These are phyloP conservation scores for Agrenia bidenticulata DNA, from an alignment of 2,888 invertebrate genomes.

Conservation along the genomic window DNA sequence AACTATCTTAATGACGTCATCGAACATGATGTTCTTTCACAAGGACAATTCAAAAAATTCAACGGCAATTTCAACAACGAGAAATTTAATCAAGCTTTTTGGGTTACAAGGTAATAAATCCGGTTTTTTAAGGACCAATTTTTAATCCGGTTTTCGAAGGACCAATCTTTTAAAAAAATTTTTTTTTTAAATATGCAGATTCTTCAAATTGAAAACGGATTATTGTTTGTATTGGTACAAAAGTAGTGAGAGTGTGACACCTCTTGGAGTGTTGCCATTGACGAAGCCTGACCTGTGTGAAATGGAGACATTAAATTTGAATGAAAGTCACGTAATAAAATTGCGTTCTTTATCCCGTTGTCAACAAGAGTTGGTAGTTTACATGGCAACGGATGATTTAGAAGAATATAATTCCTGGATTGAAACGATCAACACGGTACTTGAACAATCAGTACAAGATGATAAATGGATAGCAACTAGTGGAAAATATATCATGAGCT, in stretches of 20 bases:
- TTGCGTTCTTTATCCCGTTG: too few species aligned
- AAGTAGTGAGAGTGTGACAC: too few species aligned
- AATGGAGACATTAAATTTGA: neutral
- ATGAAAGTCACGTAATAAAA: neutral
- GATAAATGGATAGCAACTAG: conserved; percentile 71
- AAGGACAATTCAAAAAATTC: conserved; percentile 20
- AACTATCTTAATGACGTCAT: too few species aligned
- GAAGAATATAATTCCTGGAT: conserved; percentile 25
- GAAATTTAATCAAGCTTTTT: neutral
- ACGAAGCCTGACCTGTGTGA: neutral
- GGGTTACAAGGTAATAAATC: conserved; percentile 22
- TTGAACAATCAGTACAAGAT: conserved; percentile 55
- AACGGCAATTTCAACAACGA: conserved; percentile 14
- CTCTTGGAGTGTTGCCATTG: too few species aligned
- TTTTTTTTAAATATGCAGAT: too few species aligned
- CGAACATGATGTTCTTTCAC: conserved; percentile 56
- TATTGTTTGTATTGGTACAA: too few species aligned
- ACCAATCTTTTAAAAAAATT: too few species aligned
- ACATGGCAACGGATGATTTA: conserved; percentile 12
- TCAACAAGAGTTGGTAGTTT: neutral
- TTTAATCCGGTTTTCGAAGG: too few species aligned
- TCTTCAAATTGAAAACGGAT: too few species aligned
- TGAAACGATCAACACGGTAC: conserved; percentile 27
- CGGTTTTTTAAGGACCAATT: too few species aligned
- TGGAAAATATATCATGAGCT: conserved; percentile 66